Base-by-base conservation (phyloP, 2,797 vertebrate species). In the Odontamblyopus lacepedii region DNA sequence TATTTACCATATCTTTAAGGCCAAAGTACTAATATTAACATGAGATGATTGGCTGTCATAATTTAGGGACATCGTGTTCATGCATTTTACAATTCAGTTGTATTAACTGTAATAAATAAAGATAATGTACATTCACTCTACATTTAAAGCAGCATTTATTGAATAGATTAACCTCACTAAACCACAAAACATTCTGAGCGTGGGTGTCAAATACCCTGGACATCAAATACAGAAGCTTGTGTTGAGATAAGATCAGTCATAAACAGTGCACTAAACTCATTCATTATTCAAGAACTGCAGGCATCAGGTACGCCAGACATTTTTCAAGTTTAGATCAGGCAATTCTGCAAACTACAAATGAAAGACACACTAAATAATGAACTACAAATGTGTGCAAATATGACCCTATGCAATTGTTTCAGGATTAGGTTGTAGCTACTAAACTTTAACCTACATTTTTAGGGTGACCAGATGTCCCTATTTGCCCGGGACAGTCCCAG, bases 221-320 rank as follows among this genome's bases (percentile, higher is more conserved):
- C 56, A 66, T 32, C 70, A 23, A 76, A 77, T 61, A 78, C 70
- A 73, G 60, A 4, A 70, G 67, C 57, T 65, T 77, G 30, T 59
- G 18, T 3, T 68, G 15, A 70, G 71, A 78, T 75, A 71, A 77
- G 60, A 79, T 76, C 48, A 70, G 60, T 77, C 74, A 81, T 70
- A 76, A 80, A 71, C 2, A 66, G 6, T 73, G 13, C 1, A 32
- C 48, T 72, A 44, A 67, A 50, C 67, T 65, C 26, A 65, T 23
- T 32, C 66, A 62, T 26, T 27, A 63, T 18, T 68, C 48, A 57
- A 51, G 4, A 63, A 18, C 60, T 38, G 35, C 12, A 41, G 2
- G 8, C 67, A 48, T 6, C 7, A 69, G n/a, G 19, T 7, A 53
- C 5, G n/a, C 3, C 41, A 26, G 13, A 18, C 6, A 57, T 1